Evolutionary conservation across 2,797 vertebrate species (phyloP).

Genomic region (Acipenser ruthenus): DNA sequence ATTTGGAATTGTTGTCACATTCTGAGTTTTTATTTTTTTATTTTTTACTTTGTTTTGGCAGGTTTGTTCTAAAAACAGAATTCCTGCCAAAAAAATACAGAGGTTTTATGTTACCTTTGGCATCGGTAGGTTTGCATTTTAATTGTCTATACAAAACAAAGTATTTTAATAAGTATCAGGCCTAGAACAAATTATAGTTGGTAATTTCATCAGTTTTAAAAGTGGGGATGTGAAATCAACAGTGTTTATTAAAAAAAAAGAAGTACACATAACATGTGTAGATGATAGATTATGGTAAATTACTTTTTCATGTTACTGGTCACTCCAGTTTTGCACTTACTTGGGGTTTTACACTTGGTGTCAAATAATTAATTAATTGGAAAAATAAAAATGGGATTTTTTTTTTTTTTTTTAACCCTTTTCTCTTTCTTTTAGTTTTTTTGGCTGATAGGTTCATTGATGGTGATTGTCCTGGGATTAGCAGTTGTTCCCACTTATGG

Average conservation of each 20-base stretch:
- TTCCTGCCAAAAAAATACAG: conserved; percentile 82
- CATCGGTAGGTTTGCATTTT: conserved; percentile 60
- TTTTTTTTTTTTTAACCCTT: neutral
- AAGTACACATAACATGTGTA: too few relatives aligned
- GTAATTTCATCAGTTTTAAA: too few relatives aligned
- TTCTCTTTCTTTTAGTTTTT: conserved; percentile 63
- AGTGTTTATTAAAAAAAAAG: too few relatives aligned
- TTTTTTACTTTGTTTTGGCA: conserved; percentile 27
- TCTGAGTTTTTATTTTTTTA: neutral
- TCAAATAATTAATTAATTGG: neutral
- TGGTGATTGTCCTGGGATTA: conserved; percentile 82
- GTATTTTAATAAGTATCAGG: too few relatives aligned
- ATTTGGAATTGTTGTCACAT: neutral
- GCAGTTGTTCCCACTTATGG: conserved; percentile 71
- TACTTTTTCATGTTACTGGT: neutral
- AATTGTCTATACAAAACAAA: too few relatives aligned
- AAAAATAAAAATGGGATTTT: too few relatives aligned
- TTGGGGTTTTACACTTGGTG: neutral
- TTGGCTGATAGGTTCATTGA: conserved; percentile 82
- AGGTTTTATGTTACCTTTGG: conserved; percentile 75
- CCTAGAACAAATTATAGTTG: too few relatives aligned
- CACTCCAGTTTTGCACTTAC: neutral
- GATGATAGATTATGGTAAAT: too few relatives aligned
- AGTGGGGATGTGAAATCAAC: too few relatives aligned
- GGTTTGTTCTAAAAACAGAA: conserved; percentile 87